Base-by-base conservation (phyloP, 2,113 vertebrate species). In the Chloropsis cyanopogon region DNA sequence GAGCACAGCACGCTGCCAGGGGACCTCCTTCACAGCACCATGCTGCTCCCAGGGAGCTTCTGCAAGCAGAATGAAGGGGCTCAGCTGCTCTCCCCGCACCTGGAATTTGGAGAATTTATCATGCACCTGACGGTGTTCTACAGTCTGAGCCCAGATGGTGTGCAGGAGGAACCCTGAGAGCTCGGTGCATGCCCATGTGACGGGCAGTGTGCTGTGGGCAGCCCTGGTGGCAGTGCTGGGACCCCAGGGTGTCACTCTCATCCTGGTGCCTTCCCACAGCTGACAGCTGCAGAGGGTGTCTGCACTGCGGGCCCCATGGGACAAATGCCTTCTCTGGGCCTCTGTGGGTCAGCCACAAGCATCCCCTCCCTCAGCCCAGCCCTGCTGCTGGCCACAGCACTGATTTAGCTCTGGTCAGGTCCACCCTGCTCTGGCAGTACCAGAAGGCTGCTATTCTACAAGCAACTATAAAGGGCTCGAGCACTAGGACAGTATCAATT, bases 121-220 rank as follows among this genome's bases (percentile, higher is more conserved):
- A 19, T 12, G 29, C 7, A 4, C 44, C 63, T 68, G 29, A 21
- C 53, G 42, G 23, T 15, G 24, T 6, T 69, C 49, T 49, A 26
- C 65, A 61, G 9, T 7, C 24, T 70, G 50, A 73, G 65, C 19
- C 28, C 18, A 50, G 71, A 19, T 5, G 5, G 20, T n/a, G 28
- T 26, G 44, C 9, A 54, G 39, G 35, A 72, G 72, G 83, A 83
- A 4, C 35, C 7, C 63, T 12, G 57, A 57, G 56, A 88, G 46
- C 26, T 56, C 0, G 0, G 54, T 28, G 75, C 37, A 1, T 4
- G 41, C 8, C 31, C 60, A 2, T 8, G 12, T 1, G 5, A 28
- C 46, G 75, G 49, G 60, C 64, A 64, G 75, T 1, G 2, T 17
- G 39, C 31, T 8, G 28, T 7, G 10, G 77, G 47, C 78, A 81